Evolutionary conservation across 2,888 invertebrate genomes (phyloP), one percentile per base, ranked within the genome.

Genomic region (Koerneria pararmatus): DNA sequence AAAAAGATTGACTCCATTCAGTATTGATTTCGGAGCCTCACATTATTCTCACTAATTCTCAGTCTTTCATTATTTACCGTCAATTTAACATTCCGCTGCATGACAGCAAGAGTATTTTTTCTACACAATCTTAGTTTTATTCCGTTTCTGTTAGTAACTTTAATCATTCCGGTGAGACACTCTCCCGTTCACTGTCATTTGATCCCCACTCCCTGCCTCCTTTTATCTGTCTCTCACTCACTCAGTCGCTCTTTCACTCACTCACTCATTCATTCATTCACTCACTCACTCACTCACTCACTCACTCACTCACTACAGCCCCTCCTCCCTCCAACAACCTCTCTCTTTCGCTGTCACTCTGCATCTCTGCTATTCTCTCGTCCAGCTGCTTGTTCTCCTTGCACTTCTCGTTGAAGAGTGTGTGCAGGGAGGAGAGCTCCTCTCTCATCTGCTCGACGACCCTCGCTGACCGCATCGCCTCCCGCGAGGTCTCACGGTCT

Each of bases 361-460:
- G 27, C 63, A 65, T 68, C 29, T 69, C 49, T 22, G 46, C 63
- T 29, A 74, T 65, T 68, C 76, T 74, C 68, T 82, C 82, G 63
- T 82, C 82, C 37, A 82, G 71, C 56, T 78, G 75, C 34, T 78
- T 73, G 69, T 82, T 82, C 68, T 82, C 82, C n/a, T 78, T 66
- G 66, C 82, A 82, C 70, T 82, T 82, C 22, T 78, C 74, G 15
- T 79, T 78, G 70, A 82, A 82, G 51, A 82, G 73, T 19, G 78
- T 74, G 31, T 78, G 79, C 22, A 82, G 69, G 37, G 75, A 74
- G 29, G 73, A 71, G 4, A 82, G 66, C 54, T 82, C 82, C 49
- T 77, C 74, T 6, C 76, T 66, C 70, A 80, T 73, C 54, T 78
- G 74, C 35, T 80, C 80, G 59, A 79, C 61, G 49, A 73, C 64